These are phyloP conservation scores for Hyles euphorbiae DNA, from an alignment of 1,140 invertebrate species.

Conservation along the genomic window DNA sequence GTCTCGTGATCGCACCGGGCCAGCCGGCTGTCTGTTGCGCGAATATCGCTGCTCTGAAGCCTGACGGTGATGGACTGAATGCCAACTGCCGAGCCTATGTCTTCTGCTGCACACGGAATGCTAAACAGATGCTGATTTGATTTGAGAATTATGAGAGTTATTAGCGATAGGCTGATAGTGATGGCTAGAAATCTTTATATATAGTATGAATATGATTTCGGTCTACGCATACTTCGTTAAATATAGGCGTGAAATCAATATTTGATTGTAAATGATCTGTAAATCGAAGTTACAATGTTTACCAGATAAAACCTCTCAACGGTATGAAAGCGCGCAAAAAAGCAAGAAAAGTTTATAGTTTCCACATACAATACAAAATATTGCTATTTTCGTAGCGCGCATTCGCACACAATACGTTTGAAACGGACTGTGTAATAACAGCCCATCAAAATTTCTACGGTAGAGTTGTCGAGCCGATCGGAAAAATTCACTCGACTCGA, in stretches of 20 bases:
- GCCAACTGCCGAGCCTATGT: too few species aligned
- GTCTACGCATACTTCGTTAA: too few species aligned
- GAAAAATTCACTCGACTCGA: conserved; percentile 51
- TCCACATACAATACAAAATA: conserved; percentile 20
- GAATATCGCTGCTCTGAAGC: conserved; percentile 34
- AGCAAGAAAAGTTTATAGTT: conserved; percentile 13
- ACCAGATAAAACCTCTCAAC: too few species aligned
- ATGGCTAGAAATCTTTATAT: too few species aligned
- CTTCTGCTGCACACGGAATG: too few species aligned
- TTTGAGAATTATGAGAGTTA: too few species aligned
- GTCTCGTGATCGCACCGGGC: conserved; percentile 40
- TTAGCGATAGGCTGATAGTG: too few species aligned
- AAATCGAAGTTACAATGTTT: too few species aligned
- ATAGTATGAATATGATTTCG: too few species aligned
- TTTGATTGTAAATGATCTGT: conserved; percentile 36
- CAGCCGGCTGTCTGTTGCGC: conserved; percentile 10
- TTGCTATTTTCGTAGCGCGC: conserved; percentile 30
- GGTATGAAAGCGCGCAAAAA: not conserved
- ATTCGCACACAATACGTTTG: conserved; percentile 56
- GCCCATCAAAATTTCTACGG: conserved; percentile 63
- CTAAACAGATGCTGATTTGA: too few species aligned
- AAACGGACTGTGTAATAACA: conserved; percentile 66
- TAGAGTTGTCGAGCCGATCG: conserved; percentile 53
- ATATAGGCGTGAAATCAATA: too few species aligned
- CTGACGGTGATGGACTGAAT: too few species aligned